Evolutionary conservation across 2,797 vertebrate species (phyloP).

Genomic region (Pogonophryne albipinna): DNA sequence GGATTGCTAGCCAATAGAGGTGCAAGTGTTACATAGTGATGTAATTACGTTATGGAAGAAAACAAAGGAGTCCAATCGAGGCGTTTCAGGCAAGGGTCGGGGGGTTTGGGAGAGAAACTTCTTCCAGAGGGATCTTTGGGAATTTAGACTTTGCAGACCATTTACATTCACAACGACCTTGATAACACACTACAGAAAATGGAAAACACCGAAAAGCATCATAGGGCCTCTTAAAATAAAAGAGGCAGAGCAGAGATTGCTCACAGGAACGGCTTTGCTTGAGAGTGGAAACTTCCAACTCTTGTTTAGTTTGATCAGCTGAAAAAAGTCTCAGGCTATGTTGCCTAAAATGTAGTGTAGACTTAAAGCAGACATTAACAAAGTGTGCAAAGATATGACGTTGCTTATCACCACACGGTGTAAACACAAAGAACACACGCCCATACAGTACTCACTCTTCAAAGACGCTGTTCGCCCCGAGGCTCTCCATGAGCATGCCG

Average conservation of each 20-base stretch:
- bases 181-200: too few species aligned
- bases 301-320: conserved; percentile 57
- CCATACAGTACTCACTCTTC: conserved; percentile 87
- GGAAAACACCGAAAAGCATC: too few species aligned
- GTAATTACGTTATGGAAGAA: too few species aligned
- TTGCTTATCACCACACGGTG: background rate
- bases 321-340: conserved; percentile 44
- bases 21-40: too few species aligned
- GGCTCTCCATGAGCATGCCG: conserved; percentile 88
- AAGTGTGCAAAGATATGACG: conserved; percentile 38
- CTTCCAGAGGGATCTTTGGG: too few species aligned
- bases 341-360: background rate
- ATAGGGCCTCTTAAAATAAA: background rate
- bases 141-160: too few species aligned
- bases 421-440: conserved; percentile 1
- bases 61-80: too few species aligned
- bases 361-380: conserved; percentile 20
- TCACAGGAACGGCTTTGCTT: conserved; percentile 2
- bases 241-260: conserved; percentile 9
- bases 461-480: conserved; percentile 89
- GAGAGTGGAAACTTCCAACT: conserved; percentile 38
- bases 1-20: too few species aligned
- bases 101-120: too few species aligned
- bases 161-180: too few species aligned
- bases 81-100: too few species aligned